phyloP scores from a whole-genome alignment of 2,113 vertebrate genomes.

The Melozone crissalis region DNA sequence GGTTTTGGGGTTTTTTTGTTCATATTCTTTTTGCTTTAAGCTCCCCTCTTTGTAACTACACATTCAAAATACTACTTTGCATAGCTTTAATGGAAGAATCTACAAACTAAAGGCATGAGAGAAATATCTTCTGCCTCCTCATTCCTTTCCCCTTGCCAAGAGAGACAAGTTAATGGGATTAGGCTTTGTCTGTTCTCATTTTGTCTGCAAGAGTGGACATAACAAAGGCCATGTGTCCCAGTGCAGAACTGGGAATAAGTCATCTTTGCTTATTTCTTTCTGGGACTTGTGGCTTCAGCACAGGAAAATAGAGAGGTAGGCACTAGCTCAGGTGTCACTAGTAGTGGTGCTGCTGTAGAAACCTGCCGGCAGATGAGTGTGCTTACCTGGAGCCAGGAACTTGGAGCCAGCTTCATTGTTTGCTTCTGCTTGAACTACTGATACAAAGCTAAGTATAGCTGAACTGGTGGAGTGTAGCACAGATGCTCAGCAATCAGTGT shows the following conservation, averaged over 20 bases:
- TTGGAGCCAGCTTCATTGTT: background rate
- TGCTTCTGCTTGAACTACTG: background rate
- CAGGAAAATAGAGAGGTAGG: background rate
- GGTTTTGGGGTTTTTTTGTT: background rate
- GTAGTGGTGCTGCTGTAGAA: background rate
- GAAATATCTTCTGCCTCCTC: background rate
- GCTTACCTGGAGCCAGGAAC: background rate
- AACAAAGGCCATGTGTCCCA: background rate
- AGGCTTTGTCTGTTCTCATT: background rate
- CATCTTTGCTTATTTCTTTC: background rate
- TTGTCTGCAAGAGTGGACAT: background rate
- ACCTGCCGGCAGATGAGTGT: background rate
- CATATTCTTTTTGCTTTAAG: background rate
- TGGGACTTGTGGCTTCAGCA: background rate
- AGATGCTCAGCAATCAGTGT: background rate
- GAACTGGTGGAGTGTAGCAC: background rate
- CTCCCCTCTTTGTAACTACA: background rate
- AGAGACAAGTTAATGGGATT: background rate
- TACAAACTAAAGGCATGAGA: background rate
- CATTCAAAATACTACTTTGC: background rate
- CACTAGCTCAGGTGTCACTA: accelerated
- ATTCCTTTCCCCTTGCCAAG: background rate
- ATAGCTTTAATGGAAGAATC: background rate
- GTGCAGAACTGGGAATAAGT: background rate
- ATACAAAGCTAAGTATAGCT: background rate